Percentiles rank a stretch among this genome's conserved stretches.
Conservation (phyloP, 2,113 vertebrate genomes). For the Cynocephalus volans region DNA sequence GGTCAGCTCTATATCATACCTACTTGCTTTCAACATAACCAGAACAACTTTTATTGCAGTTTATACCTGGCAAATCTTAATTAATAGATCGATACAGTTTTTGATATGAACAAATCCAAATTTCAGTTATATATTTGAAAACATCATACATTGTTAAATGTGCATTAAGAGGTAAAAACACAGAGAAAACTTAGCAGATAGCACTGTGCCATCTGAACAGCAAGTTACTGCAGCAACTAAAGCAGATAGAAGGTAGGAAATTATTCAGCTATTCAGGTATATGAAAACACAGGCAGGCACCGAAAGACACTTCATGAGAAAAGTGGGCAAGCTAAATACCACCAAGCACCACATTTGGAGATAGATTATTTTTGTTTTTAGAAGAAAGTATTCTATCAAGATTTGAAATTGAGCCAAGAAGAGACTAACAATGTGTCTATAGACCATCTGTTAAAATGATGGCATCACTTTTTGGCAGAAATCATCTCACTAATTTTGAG, state of each 20-base stretch:
- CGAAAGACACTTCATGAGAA: background rate
- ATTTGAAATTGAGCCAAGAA: conserved; percentile 40
- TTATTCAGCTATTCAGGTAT: background rate
- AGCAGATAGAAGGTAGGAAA: background rate
- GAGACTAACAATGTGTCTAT: background rate
- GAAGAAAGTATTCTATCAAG: background rate
- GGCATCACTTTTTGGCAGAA: background rate
- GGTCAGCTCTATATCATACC: background rate
- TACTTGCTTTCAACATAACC: background rate
- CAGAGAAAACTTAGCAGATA: background rate
- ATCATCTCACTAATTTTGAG: background rate
- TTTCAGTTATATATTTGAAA: background rate
- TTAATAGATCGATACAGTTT: background rate
- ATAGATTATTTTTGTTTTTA: background rate
- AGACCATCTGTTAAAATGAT: background rate
- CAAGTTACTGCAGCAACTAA: conserved; percentile 19
- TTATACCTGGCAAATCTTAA: background rate
- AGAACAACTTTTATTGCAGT: background rate
- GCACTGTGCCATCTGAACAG: background rate
- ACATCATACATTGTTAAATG: background rate
- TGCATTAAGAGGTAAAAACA: background rate
- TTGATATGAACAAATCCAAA: background rate
- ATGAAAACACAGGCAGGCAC: background rate
- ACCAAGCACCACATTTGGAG: background rate
- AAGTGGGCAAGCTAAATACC: background rate